Evolutionary conservation across 2,797 vertebrate genomes (phyloP).

Genomic region (Sus cebifrons): DNA sequence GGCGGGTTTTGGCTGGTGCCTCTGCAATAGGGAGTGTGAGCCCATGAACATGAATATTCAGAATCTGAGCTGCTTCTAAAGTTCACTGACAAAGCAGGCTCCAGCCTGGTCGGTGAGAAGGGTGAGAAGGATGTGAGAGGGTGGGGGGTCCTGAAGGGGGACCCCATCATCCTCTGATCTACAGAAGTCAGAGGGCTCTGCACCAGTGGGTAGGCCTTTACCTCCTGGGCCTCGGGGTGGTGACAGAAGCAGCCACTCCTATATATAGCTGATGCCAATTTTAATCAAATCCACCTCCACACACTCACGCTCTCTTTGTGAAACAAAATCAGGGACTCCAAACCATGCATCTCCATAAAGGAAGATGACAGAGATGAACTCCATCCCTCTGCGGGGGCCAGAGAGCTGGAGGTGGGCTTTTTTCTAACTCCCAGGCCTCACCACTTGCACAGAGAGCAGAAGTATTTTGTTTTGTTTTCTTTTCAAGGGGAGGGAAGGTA

Average conservation of each 20-base stretch:
- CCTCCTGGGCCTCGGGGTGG: conserved; percentile 64
- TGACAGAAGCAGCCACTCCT: conserved; percentile 78
- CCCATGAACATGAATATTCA: not conserved
- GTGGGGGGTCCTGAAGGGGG: not conserved
- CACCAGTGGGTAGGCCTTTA: not conserved
- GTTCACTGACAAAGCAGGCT: conserved; percentile 14
- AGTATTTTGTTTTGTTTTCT: not conserved
- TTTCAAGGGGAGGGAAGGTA: not conserved
- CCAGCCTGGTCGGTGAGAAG: not conserved
- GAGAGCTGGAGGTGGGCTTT: not conserved
- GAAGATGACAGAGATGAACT: conserved; percentile 77
- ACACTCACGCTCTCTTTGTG: conserved; percentile 85
- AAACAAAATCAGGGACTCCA: conserved; percentile 81
- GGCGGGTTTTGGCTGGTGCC: not conserved
- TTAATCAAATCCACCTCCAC: conserved; percentile 87
- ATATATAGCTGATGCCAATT: conserved; percentile 86
- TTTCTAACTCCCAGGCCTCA: conserved; percentile 20
- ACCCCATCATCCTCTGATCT: not conserved
- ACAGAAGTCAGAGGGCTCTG: not conserved
- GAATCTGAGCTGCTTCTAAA: not conserved
- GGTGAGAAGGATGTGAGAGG: not conserved
- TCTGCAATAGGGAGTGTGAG: not conserved
- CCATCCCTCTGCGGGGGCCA: conserved; percentile 58
- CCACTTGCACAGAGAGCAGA: conserved; percentile 42
- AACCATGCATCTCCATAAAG: conserved; percentile 77